phyloP scores from a whole-genome alignment of 2,888 invertebrate species.

The Calameuta filiformis region DNA sequence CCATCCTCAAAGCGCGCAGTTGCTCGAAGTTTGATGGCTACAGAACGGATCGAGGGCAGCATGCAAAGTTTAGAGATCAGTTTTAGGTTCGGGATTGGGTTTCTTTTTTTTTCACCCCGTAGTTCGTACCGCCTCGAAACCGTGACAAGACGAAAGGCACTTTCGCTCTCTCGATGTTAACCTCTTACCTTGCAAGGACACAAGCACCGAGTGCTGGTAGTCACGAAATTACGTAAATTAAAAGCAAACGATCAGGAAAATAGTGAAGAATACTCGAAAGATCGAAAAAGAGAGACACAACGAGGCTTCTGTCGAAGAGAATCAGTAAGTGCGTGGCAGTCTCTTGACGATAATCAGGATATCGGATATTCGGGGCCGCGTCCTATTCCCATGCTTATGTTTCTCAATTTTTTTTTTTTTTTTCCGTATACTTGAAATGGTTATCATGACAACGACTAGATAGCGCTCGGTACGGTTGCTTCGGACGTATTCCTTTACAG shows the following conservation, averaged over 20 bases:
- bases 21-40: slow-evolving; percentile 84
- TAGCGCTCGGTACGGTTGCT: not conserved
- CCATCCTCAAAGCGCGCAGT: slow-evolving; percentile 84
- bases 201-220: not conserved
- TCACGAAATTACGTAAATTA: not conserved
- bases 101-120: not conserved
- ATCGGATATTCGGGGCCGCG: not conserved
- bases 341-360: not conserved
- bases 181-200: not conserved
- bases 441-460: not conserved
- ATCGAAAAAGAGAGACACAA: not conserved
- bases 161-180: not conserved
- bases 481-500: not conserved
- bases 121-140: not conserved
- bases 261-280: not conserved
- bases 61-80: slow-evolving; percentile 53
- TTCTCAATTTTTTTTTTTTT: not conserved
- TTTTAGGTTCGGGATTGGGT: not conserved
- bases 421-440: not conserved
- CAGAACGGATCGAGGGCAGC: slow-evolving; percentile 56
- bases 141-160: not conserved
- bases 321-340: not conserved
- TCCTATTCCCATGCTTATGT: not conserved
- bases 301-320: not conserved
- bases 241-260: not conserved